phyloP scores from a whole-genome alignment of 2,888 invertebrate genomes.

The Carabus problematicus region DNA sequence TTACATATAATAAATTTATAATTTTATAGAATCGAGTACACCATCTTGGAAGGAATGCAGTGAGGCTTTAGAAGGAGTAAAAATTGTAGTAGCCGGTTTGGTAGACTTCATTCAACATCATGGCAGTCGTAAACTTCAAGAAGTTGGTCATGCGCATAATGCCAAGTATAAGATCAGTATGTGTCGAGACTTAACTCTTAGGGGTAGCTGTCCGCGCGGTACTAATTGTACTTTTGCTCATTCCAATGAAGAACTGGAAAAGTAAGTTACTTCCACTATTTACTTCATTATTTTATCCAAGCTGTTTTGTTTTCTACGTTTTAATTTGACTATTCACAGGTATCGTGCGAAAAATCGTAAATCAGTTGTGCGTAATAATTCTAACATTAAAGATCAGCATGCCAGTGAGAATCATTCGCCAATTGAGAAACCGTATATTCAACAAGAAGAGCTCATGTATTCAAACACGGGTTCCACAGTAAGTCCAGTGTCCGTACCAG shows the following conservation, averaged over 20 bases:
- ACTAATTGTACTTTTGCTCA: conserved; percentile 92
- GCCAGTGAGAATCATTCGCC: conserved; percentile 55
- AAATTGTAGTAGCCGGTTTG: conserved; percentile 76
- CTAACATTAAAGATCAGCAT: conserved; percentile 48
- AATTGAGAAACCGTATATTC: conserved; percentile 52
- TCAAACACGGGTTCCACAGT: conserved; percentile 51
- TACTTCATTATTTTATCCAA: background rate
- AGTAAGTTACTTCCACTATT: conserved; percentile 61
- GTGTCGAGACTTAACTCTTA: conserved; percentile 83
- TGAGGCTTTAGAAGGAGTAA: conserved; percentile 72
- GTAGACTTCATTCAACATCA: conserved; percentile 80
- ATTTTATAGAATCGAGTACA: conserved; percentile 64
- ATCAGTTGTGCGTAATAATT: conserved; percentile 56
- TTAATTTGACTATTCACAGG: conserved; percentile 51
- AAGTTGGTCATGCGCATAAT: conserved; percentile 66
- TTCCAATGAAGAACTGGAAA: conserved; percentile 88
- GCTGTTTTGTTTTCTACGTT: background rate
- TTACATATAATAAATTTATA: conserved; percentile 21
- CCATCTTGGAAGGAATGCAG: conserved; percentile 72
- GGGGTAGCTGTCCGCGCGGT: conserved; percentile 86
- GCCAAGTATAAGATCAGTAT: conserved; percentile 89
- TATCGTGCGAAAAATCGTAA: conserved; percentile 73
- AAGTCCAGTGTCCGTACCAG: conserved; percentile 52
- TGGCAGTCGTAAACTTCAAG: conserved; percentile 70
- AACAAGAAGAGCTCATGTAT: conserved; percentile 54